These are phyloP conservation scores for Nesidiocoris tenuis DNA, from an alignment of 2,888 invertebrate genomes.

Conservation along the genomic window DNA sequence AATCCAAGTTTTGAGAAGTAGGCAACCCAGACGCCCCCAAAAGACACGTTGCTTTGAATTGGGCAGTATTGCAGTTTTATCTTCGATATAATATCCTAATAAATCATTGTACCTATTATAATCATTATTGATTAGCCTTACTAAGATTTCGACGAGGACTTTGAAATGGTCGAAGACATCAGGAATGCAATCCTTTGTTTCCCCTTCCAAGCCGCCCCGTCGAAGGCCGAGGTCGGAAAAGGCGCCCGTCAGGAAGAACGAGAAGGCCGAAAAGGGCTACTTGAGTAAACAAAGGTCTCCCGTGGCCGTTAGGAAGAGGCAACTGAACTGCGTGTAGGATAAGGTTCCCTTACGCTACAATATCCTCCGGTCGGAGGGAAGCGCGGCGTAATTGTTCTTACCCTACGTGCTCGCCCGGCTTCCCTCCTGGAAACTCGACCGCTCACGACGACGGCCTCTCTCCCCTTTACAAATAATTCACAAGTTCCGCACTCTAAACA, in stretches of 20 bases:
- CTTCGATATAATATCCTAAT: too few species aligned
- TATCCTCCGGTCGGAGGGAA: conserved; percentile 16
- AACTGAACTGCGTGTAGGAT: too few species aligned
- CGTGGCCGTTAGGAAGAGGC: conserved; percentile 19
- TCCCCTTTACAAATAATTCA: conserved; percentile 32
- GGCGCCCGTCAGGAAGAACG: background rate
- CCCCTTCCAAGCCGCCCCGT: too few species aligned
- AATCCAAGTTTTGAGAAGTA: too few species aligned
- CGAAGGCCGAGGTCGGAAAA: conserved; percentile 6
- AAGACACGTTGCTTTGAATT: too few species aligned
- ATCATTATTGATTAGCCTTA: too few species aligned
- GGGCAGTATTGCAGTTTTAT: too few species aligned
- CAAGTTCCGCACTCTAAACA: conserved; percentile 4
- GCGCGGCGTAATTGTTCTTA: conserved; percentile 34
- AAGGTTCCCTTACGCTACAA: background rate
- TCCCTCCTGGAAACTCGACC: background rate
- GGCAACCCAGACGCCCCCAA: too few species aligned
- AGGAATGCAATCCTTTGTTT: too few species aligned
- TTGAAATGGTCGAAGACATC: too few species aligned
- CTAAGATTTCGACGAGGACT: too few species aligned
- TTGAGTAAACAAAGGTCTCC: conserved; percentile 39
- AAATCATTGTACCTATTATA: too few species aligned
- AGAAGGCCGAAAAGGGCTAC: conserved; percentile 15
- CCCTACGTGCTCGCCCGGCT: conserved; percentile 25
- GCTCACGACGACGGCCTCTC: conserved; percentile 1